Base-by-base conservation (phyloP, 2,888 invertebrate species). In the Caenorhabditis panamensis region DNA sequence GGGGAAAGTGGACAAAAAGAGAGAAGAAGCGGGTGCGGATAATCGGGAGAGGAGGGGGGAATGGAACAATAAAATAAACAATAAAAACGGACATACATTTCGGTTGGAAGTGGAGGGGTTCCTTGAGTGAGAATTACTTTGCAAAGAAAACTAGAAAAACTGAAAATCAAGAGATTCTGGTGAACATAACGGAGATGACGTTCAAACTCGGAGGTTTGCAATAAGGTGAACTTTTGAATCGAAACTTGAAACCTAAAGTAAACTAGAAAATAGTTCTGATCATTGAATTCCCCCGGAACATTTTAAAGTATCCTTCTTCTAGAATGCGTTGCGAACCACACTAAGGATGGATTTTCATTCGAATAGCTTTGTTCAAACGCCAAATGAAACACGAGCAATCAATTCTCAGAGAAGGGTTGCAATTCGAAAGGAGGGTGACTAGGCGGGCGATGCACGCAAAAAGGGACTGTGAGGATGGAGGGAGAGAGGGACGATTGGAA, bases 31-130 rank as follows among this genome's bases (percentile, higher is more conserved):
- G 56, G 47, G 44, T 18, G 56, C 67, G 67, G 61, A 61, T 61
- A 61, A 61, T 44, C 61, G 61, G 61, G 26, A 31, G 18, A n/a
- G n/a, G n/a, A n/a, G n/a, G 61, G 22, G 59, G 20, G 28, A 51
- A 13, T 47, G 22, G 71, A 71, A 56, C 56, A 63, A 63, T 61
- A 62, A 51, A 62, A 54, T 54, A 62, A 71, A 71, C 56, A 71
- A 63, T 54, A 61, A 61, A 61, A 61, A 61, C 61, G 20, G 16
- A 37, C 22, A 26, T 24, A 37, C 44, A 58, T 16, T 24, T 24
- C 8, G 53, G 54, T 13, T 26, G 24, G 13, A n/a, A 28, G 54
- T 2, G 54, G n/a, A 26, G 41, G 41, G 36, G 36, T 5, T 41
- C 13, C 41, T 6, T 41, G 9, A 41, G 13, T 6, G 41, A 41